Conservation (phyloP, 2,113 vertebrate species). For the Atlantisia rogersi region DNA sequence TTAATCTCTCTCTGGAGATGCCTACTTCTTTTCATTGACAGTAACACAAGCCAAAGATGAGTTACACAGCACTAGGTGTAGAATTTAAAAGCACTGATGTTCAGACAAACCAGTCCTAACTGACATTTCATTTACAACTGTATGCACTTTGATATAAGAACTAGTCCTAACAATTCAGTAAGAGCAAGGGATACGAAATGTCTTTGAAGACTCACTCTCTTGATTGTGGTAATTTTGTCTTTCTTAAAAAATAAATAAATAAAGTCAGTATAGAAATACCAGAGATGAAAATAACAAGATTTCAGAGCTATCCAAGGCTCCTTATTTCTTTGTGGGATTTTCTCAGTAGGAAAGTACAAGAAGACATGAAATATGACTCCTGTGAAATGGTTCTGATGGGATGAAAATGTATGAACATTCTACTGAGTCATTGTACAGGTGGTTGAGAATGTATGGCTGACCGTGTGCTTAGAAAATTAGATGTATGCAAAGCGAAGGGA, state of each 20-base stretch:
- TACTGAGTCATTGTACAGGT: background rate
- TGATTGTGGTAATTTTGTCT: background rate
- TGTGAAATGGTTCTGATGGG: background rate
- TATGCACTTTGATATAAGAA: constrained; percentile 15
- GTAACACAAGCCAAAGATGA: background rate
- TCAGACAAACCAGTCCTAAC: background rate
- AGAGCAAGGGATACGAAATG: background rate
- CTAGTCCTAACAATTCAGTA: background rate
- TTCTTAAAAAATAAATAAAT: background rate
- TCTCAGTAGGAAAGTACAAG: too few relatives aligned
- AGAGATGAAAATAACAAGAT: background rate
- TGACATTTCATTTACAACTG: constrained; percentile 20
- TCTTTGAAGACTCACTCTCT: background rate
- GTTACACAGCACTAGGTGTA: background rate
- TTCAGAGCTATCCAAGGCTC: background rate
- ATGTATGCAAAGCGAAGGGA: background rate
- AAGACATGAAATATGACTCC: background rate
- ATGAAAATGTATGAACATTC: background rate
- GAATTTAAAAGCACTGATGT: constrained; percentile 23
- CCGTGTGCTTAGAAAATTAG: background rate
- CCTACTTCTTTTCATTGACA: background rate
- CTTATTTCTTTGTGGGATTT: background rate
- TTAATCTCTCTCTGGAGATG: constrained; percentile 40
- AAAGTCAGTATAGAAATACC: background rate
- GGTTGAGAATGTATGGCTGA: background rate